Percentiles rank a stretch among this genome's conserved stretches.
These are phyloP conservation scores for Phrynosoma platyrhinos DNA, from an alignment of 2,113 vertebrate species.

Conservation along the genomic window DNA sequence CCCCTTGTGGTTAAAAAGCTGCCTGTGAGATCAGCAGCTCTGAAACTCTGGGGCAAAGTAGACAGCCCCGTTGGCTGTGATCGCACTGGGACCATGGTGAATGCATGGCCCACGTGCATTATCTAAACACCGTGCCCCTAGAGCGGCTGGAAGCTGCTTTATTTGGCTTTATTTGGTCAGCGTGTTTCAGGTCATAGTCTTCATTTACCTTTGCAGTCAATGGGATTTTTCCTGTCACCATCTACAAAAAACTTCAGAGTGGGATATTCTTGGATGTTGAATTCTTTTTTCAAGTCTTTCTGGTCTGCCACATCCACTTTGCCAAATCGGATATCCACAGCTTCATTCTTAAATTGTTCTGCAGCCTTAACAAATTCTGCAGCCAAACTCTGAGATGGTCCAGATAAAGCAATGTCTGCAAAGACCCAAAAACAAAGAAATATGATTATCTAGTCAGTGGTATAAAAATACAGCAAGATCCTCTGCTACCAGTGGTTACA, in stretches of 20 bases:
- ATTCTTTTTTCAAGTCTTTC: slow-evolving; percentile 81
- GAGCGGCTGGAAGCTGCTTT: no score
- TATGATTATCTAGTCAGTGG: background rate
- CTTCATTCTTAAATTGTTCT: slow-evolving; percentile 81
- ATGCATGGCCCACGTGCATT: no score
- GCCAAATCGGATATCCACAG: slow-evolving; percentile 80
- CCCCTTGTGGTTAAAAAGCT: slow-evolving; percentile 57
- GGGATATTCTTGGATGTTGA: slow-evolving; percentile 77
- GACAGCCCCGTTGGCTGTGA: no score
- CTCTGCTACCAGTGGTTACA: no score
- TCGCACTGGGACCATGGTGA: no score
- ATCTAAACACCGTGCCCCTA: no score
- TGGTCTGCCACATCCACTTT: slow-evolving; percentile 84
- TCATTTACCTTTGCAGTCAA: slow-evolving; percentile 84
- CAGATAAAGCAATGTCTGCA: slow-evolving; percentile 82
- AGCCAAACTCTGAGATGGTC: slow-evolving; percentile 74
- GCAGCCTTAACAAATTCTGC: slow-evolving; percentile 84
- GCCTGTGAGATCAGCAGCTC: background rate
- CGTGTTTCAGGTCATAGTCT: background rate
- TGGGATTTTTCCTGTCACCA: slow-evolving; percentile 83
- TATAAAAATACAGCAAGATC: background rate
- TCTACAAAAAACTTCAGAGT: slow-evolving; percentile 85
- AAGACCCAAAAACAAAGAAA: slow-evolving; percentile 28
- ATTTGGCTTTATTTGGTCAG: no score
- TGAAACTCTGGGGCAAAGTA: background rate